Evolutionary conservation across 1,140 invertebrate genomes (phyloP).

Genomic region (Pristionchus pacificus): DNA sequence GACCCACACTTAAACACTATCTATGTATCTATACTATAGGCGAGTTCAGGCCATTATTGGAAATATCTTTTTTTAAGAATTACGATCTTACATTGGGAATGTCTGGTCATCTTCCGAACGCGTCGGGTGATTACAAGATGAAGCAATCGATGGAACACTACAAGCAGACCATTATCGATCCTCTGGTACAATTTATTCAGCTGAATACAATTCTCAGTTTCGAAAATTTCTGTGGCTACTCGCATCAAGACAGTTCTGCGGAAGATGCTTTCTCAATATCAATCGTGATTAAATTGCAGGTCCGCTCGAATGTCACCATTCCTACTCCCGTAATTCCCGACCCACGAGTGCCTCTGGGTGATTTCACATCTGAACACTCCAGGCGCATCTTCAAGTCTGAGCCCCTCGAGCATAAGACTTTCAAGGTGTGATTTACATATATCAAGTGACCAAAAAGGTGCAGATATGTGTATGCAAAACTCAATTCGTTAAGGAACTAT

Average conservation of each 20-base stretch:
- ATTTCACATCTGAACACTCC: constrained; percentile 53
- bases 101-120: constrained; percentile 37
- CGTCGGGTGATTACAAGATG: constrained; percentile 51
- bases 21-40: no score
- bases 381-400: constrained; percentile 54
- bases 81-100: constrained; percentile 34
- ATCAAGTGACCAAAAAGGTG: neutral
- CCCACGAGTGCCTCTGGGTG: constrained; percentile 33
- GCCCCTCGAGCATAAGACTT: constrained; percentile 36
- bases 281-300: neutral
- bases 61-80: constrained; percentile 18
- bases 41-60: neutral
- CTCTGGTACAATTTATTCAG: constrained; percentile 39
- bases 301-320: constrained; percentile 37
- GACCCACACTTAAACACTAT: no score
- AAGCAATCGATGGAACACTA: constrained; percentile 47
- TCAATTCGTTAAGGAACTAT: neutral
- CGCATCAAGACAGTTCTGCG: no score
- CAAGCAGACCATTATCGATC: constrained; percentile 55
- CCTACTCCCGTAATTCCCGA: constrained; percentile 7
- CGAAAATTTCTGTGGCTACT: no score
- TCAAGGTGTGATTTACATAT: constrained; percentile 22
- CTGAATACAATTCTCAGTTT: neutral
- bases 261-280: no score
- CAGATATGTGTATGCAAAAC: neutral